A percentile compares a stretch with the other conserved stretches of the same genome.
phyloP scores from a whole-genome alignment of 2,113 vertebrate genomes.

The Phasianus colchicus region DNA sequence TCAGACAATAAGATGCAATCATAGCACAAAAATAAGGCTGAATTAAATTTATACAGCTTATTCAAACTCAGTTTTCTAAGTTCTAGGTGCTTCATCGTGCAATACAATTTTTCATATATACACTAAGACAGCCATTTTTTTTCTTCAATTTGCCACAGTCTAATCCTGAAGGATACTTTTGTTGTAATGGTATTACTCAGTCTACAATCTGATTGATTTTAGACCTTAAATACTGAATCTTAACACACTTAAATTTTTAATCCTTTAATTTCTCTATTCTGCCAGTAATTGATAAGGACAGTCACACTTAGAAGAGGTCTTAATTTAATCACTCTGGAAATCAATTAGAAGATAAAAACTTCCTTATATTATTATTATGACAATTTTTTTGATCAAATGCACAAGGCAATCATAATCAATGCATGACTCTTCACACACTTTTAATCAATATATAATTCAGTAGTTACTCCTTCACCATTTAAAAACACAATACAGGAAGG shows the following conservation, averaged over 20 bases:
- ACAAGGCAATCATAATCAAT: slow-evolving; percentile 71
- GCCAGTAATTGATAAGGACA: slow-evolving; percentile 71
- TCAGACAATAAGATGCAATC: not conserved
- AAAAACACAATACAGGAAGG: slow-evolving; percentile 4
- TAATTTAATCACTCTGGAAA: slow-evolving; percentile 70
- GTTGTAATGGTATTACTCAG: slow-evolving; percentile 68
- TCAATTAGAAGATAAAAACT: slow-evolving; percentile 75
- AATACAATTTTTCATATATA: slow-evolving; percentile 15
- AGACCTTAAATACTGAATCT: slow-evolving; percentile 71
- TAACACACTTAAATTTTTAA: slow-evolving; percentile 73
- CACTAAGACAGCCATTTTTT: slow-evolving; percentile 1
- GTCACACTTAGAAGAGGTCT: slow-evolving; percentile 63
- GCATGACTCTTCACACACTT: slow-evolving; percentile 11
- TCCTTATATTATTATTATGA: slow-evolving; percentile 68
- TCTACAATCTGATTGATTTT: slow-evolving; percentile 73
- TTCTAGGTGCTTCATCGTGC: not conserved
- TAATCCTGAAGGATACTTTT: slow-evolving; percentile 70
- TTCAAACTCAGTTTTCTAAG: not conserved
- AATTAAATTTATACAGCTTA: not conserved
- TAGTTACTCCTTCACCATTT: slow-evolving; percentile 14
- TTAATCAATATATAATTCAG: slow-evolving; percentile 61
- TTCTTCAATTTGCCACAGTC: slow-evolving; percentile 31
- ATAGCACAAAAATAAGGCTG: not conserved
- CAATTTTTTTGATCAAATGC: slow-evolving; percentile 66
- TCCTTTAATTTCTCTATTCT: slow-evolving; percentile 69